Evolutionary conservation across 2,888 invertebrate genomes (phyloP), one percentile per base, ranked within the genome.

Genomic region (Zaprionus bogoriensis): DNA sequence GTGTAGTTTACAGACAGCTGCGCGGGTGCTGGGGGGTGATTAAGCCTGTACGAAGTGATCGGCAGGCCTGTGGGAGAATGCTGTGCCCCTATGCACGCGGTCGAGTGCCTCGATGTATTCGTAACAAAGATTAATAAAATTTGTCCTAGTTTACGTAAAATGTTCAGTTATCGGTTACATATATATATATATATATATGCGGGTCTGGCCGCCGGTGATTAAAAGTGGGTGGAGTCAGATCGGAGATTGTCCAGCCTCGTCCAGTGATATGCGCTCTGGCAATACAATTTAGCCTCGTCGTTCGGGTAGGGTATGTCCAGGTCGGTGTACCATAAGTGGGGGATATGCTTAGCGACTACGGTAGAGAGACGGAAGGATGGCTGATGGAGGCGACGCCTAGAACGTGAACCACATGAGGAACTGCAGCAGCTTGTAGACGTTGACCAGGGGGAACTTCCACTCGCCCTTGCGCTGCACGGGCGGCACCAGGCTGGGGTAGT

Each of bases 371-470:
- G 23, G 19, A 30, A n/a, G 6, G 30, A 12, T 3, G 12, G 23
- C 20, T 6, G 23, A 12, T 22, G 4, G 19, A 19, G 12, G 0
- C 4, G 10, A 14, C 36, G 27, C 12, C 39, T 93, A 94, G 67
- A 93, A 89, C 19, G 94, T 94, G 65, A 93, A 91, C 94, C 94
- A 94, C 80, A 93, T 93, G 19, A 94, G 82, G 89, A 94, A 93
- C 50, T 92, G 92, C 28, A 93, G 78, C 36, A 93, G 87, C 73
- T 92, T 93, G 77, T 94, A 93, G 19, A 93, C 75, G 77, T 93
- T 92, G 1, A 93, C 91, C 71, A 92, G 88, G 2, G 90, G 82
- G 36, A 89, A 91, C 22, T 91, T 91, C 78, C 91, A 91, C 23
- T 89, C 80, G 17, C 77, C 70, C 41, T 84, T 72, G 20, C 73